A percentile compares a stretch with the other conserved stretches of the same genome.
These are phyloP conservation scores for Drosophila melanica DNA, from an alignment of 1,140 invertebrate species.

Conservation along the genomic window DNA sequence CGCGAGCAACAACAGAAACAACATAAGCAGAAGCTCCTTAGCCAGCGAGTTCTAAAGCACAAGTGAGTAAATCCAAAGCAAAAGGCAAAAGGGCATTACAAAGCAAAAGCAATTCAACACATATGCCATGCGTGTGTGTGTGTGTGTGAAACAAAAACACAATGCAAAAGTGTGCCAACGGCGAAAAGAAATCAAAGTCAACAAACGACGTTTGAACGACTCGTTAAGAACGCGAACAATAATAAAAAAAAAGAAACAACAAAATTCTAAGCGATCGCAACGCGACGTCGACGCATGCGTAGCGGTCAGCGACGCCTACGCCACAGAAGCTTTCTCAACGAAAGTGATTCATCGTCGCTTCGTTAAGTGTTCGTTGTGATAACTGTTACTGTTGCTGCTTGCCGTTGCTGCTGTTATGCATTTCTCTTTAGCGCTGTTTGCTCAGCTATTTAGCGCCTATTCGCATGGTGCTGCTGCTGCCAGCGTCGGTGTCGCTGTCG, in stretches of 20 bases:
- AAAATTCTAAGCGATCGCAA: slow-evolving; percentile 43
- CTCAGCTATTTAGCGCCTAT: slow-evolving; percentile 49
- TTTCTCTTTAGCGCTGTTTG: slow-evolving; percentile 69
- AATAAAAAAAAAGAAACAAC: slow-evolving; percentile 10
- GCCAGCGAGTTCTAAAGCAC: neutral
- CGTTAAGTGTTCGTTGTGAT: slow-evolving; percentile 17
- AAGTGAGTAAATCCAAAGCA: slow-evolving; percentile 6
- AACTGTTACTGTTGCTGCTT: slow-evolving; percentile 11
- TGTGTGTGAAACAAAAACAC: slow-evolving; percentile 17
- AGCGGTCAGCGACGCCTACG: slow-evolving; percentile 34
- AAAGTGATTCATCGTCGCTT: slow-evolving; percentile 69
- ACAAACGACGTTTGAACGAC: slow-evolving; percentile 28
- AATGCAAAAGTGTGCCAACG: slow-evolving; percentile 67
- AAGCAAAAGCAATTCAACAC: neutral
- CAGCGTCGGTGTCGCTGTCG: neutral
- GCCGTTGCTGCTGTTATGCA: slow-evolving; percentile 51
- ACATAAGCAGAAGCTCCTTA: neutral
- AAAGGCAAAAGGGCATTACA: neutral
- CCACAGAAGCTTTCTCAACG: slow-evolving; percentile 72
- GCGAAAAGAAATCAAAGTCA: slow-evolving; percentile 71
- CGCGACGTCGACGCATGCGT: slow-evolving; percentile 7
- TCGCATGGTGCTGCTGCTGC: slow-evolving; percentile 20
- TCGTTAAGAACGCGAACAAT: slow-evolving; percentile 25
- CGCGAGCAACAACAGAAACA: neutral
- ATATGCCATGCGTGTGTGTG: neutral